Evolutionary conservation across 1,140 invertebrate species (phyloP).

Genomic region (Tenebrio molitor): DNA sequence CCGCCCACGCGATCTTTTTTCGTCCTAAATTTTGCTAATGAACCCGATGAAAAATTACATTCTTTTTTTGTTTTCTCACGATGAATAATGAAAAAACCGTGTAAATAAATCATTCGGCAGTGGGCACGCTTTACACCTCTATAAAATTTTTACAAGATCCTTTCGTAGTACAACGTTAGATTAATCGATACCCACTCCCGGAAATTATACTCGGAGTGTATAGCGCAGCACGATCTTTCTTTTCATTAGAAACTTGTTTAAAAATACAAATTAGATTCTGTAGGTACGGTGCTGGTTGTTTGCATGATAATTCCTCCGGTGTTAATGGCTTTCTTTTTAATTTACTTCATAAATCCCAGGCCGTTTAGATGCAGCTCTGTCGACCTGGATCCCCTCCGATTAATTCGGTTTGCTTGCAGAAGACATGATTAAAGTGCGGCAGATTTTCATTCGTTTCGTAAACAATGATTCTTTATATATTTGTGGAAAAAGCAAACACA

Average conservation of each 20-base stretch:
- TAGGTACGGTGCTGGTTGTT: not conserved
- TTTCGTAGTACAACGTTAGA: not conserved
- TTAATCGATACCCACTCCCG: conserved; percentile 13
- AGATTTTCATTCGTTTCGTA: not conserved
- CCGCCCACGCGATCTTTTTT: not conserved
- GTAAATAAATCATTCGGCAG: conserved; percentile 9
- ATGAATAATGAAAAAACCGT: conserved; percentile 1
- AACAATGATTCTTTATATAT: conserved; percentile 23
- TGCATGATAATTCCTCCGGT: conserved; percentile 1
- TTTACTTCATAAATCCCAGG: not conserved
- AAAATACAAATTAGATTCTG: conserved; percentile 11
- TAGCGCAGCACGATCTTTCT: not conserved
- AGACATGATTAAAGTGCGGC: not conserved
- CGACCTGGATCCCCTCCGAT: too few species aligned
- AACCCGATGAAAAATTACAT: conserved; percentile 18
- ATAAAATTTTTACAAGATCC: conserved; percentile 2
- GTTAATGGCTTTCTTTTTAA: conserved; percentile 8
- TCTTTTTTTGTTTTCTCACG: conserved; percentile 9
- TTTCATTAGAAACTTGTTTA: conserved; percentile 9
- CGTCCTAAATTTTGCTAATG: not conserved
- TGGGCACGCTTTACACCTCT: not conserved
- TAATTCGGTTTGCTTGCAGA: too few species aligned
- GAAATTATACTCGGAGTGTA: conserved; percentile 13
- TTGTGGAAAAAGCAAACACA: conserved; percentile 24
- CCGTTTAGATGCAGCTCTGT: too few species aligned